Base-by-base conservation (phyloP, 1,140 invertebrate species). In the Pogonomyrmex californicus region DNA sequence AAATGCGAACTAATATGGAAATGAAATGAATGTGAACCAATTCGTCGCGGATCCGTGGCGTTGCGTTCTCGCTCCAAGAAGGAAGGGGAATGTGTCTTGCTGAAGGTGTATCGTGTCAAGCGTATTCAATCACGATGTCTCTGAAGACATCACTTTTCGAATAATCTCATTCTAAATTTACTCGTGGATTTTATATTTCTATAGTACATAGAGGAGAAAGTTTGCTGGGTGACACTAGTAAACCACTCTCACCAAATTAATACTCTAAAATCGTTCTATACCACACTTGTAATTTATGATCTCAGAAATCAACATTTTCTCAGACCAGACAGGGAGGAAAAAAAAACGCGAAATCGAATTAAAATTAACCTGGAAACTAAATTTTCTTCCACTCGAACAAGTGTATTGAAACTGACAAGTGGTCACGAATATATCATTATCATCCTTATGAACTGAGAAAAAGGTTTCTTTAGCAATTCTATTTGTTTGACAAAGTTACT, bases 1-100 rank as follows among this genome's bases (percentile, higher is more conserved):
- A 78, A 85, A 60, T 75, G 44, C n/a, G 47, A 71, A n/a, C 44
- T n/a, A 56, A 78, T 58, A 78, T 78, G 58, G 60, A 85, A 85
- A 63, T 62, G 44, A 54, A 65, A 56, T 36, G 44, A 78, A 49
- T 77, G 51, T 36, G 5, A 78, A 44, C 41, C 47, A 49, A 77
- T 77, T 85, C 44, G 33, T 85, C 71, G 73, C 49, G 56, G 36
- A 71, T 71, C 38, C 47, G 38, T 44, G 78, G 10, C 38, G 5
- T 71, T 33, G 78, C 38, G 63, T 14, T 49, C 36, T 60, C 41
- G 17, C 30, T 60, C n/a, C 17, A 47, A 47, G 4, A 17, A 73
- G 33, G 2, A 23, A 56, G 23, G 23, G 23, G 49, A 33, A 38
- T 14, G 49, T n/a, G 49, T 70, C 23, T 79, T 44, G 33, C 30